phyloP scores from a whole-genome alignment of 2,888 invertebrate genomes.

The Agrochola circellaris region DNA sequence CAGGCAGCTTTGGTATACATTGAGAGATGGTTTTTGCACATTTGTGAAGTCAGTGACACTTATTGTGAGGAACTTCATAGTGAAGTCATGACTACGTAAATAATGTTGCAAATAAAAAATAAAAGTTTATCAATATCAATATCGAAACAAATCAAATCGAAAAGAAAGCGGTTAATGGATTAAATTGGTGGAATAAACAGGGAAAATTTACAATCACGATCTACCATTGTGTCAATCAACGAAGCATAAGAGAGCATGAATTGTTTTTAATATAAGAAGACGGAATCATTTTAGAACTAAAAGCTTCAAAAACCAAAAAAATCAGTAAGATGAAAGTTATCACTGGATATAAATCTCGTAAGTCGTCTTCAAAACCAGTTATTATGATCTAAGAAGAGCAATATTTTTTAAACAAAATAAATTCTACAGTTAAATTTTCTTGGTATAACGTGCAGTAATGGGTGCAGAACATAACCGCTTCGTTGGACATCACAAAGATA shows the following conservation, averaged over 20 bases:
- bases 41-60: conserved; percentile 34
- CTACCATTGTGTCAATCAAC: conserved; percentile 68
- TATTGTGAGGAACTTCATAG: conserved; percentile 10
- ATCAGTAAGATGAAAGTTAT: conserved; percentile 52
- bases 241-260: conserved; percentile 69
- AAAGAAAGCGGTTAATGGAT: conserved; percentile 69
- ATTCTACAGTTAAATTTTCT: conserved; percentile 64
- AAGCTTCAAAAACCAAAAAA: conserved; percentile 22
- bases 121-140: conserved; percentile 42
- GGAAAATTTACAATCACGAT: conserved; percentile 69
- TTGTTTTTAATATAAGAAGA: conserved; percentile 6
- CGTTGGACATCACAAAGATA: conserved; percentile 64
- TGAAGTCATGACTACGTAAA: conserved; percentile 1
- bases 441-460: conserved; percentile 67
- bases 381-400: conserved; percentile 59
- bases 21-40: conserved; percentile 30
- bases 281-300: background rate
- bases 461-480: conserved; percentile 73
- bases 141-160: conserved; percentile 50
- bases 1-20: conserved; percentile 21
- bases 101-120: conserved; percentile 30
- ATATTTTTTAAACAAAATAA: conserved; percentile 51
- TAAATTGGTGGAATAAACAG: conserved; percentile 67
- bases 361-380: conserved; percentile 57
- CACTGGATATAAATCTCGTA: conserved; percentile 56